Base-by-base conservation (phyloP, 2,888 invertebrate genomes). In the Tortrix viridana region DNA sequence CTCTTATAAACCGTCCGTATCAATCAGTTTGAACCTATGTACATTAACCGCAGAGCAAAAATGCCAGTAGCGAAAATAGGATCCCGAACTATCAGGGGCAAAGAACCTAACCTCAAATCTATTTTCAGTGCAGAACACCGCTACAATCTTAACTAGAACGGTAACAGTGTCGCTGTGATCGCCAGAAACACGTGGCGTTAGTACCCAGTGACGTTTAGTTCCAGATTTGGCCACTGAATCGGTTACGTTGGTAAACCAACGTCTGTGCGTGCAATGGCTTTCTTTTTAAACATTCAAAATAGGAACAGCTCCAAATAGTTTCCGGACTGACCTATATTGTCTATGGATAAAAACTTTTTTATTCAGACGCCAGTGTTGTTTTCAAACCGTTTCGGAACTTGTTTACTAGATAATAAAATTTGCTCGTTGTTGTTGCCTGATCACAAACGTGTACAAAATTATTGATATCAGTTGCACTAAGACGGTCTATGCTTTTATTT, bases 261-360 rank as follows among this genome's bases (percentile, higher is more conserved):
- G 48, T 23, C 12, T 26, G 43, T 18, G 23, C 43, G 43, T 12
- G 52, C 32, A 43, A 49, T 46, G 22, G 60, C 23, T 64, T 44
- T 54, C 52, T 61, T 41, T 64, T 57, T 76, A 71, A 65, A 68
- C 65, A 69, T 71, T 73, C 43, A 76, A 79, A 82, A 82, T 84
- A 85, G 83, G 83, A 74, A 68, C 67, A 65, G 68, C 77, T 77
- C 72, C 74, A 68, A 67, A 71, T 68, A 74, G 79, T 80, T 85
- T 87, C 84, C 84, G 80, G 74, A 74, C 72, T 82, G 84, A 85
- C 86, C 86, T 76, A 86, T 75, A 83, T 76, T 69, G 79, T 79
- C 81, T 80, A 82, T 84, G 80, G 76, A 81, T 78, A 82, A 80
- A 79, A 80, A 74, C 69, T 76, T 74, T 75, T 74, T 63, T 50